These are phyloP conservation scores for Psittacula cyanocephala DNA, from an alignment of 2,113 vertebrate genomes.

Conservation along the genomic window DNA sequence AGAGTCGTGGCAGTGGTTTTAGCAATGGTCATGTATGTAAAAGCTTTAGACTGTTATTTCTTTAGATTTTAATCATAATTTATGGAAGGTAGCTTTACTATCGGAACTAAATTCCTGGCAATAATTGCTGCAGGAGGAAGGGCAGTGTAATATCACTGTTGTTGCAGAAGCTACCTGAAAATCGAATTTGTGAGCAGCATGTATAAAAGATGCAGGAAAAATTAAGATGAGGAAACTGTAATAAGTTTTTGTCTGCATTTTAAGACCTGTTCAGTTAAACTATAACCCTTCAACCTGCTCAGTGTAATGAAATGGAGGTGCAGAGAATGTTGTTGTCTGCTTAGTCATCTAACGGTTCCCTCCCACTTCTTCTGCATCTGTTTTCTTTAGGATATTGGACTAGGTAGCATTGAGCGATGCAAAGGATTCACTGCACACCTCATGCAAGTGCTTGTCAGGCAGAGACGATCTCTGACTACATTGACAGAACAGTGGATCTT, in stretches of 20 bases:
- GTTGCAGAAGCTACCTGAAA: not conserved
- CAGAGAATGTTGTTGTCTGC: not conserved
- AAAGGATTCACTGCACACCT: constrained; percentile 93
- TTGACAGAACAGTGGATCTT: constrained; percentile 87
- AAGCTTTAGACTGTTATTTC: not conserved
- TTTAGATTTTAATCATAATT: not conserved
- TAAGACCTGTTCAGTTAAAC: not conserved
- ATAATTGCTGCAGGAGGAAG: not conserved
- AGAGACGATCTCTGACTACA: constrained; percentile 81
- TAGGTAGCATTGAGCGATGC: constrained; percentile 87
- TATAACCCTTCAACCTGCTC: not conserved
- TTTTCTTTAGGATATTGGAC: constrained; percentile 83
- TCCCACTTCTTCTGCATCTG: not conserved
- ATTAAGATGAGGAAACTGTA: not conserved
- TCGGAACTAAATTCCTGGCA: not conserved
- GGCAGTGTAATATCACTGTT: not conserved
- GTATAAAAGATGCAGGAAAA: not conserved
- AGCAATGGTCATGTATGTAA: not conserved
- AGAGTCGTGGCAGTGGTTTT: not conserved
- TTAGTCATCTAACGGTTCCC: not conserved
- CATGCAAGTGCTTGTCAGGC: constrained; percentile 85
- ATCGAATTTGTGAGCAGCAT: not conserved
- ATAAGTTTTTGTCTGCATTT: not conserved
- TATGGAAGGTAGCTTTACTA: not conserved
- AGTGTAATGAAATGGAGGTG: not conserved